phyloP scores from a whole-genome alignment of 2,888 invertebrate species.

The Drosophila nr. fundita region DNA sequence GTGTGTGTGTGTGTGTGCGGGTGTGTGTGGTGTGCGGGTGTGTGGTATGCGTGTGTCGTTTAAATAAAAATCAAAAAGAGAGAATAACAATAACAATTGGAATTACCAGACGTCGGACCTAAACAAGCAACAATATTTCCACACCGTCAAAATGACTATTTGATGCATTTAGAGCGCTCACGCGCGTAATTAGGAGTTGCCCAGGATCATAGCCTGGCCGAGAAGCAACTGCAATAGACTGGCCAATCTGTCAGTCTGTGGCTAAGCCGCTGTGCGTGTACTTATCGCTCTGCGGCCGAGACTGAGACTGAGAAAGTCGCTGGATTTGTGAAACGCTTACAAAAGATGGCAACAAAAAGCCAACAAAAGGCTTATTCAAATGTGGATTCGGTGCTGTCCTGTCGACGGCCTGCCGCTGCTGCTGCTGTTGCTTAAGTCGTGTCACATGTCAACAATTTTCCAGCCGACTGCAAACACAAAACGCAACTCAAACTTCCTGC shows the following conservation, averaged over 20 bases:
- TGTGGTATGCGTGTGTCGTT: constrained; percentile 26
- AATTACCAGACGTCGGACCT: constrained; percentile 52
- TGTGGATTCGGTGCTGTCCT: constrained; percentile 46
- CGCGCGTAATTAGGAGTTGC: constrained; percentile 78
- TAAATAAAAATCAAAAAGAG: constrained; percentile 39
- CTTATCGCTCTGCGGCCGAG: constrained; percentile 24
- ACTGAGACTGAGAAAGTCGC: constrained; percentile 62
- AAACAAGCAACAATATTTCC: constrained; percentile 72
- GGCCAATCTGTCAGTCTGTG: constrained; percentile 24
- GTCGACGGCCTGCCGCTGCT: constrained; percentile 14
- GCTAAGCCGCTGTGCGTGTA: constrained; percentile 59
- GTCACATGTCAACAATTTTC: constrained; percentile 75
- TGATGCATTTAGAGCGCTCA: constrained; percentile 80
- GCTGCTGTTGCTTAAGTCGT: constrained; percentile 60
- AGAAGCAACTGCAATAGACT: constrained; percentile 1
- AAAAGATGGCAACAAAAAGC: constrained; percentile 39
- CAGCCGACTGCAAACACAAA: constrained; percentile 27
- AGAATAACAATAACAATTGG: constrained; percentile 58
- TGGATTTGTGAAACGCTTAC: constrained; percentile 62
- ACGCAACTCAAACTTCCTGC: constrained; percentile 52
- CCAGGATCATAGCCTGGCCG: constrained; percentile 44
- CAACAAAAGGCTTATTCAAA: constrained; percentile 77
- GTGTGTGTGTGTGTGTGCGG: constrained; percentile 23
- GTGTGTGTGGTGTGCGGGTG: constrained; percentile 29
- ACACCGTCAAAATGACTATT: constrained; percentile 36